A percentile compares a stretch with the other conserved stretches of the same genome.
phyloP scores from a whole-genome alignment of 1,140 invertebrate species.

The Aphelenchoides avenae region DNA sequence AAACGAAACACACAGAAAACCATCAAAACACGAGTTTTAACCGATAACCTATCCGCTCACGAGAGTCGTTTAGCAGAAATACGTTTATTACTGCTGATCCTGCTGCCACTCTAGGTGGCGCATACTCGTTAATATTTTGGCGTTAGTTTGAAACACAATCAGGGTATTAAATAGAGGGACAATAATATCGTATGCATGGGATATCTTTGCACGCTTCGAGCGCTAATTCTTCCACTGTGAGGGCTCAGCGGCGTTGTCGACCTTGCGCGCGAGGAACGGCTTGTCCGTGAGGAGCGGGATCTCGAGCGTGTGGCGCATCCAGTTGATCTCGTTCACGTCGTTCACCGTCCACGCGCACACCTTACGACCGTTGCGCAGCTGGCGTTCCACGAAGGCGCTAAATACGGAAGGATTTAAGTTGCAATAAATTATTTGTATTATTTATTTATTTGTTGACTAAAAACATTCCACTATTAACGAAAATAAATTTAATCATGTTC shows the following conservation, averaged over 20 bases:
- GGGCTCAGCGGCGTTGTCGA: background rate
- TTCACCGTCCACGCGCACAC: constrained; percentile 59
- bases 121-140: no score
- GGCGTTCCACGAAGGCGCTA: constrained; percentile 41
- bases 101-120: no score
- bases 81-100: no score
- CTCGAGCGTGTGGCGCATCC: constrained; percentile 45
- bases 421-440: background rate
- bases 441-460: background rate
- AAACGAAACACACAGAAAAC: no score
- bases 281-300: constrained; percentile 57
- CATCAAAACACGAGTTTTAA: no score
- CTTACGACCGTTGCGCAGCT: constrained; percentile 24
- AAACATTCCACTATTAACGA: background rate
- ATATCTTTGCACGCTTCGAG: background rate
- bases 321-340: constrained; percentile 42
- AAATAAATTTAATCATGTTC: background rate
- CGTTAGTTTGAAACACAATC: no score
- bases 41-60: no score
- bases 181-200: no score
- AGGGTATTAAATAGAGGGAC: no score
- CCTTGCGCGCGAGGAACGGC: no score
- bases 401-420: background rate
- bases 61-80: no score
- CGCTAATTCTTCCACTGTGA: background rate